Conservation (phyloP, 2,888 invertebrate species). For the Tipula lateralis region DNA sequence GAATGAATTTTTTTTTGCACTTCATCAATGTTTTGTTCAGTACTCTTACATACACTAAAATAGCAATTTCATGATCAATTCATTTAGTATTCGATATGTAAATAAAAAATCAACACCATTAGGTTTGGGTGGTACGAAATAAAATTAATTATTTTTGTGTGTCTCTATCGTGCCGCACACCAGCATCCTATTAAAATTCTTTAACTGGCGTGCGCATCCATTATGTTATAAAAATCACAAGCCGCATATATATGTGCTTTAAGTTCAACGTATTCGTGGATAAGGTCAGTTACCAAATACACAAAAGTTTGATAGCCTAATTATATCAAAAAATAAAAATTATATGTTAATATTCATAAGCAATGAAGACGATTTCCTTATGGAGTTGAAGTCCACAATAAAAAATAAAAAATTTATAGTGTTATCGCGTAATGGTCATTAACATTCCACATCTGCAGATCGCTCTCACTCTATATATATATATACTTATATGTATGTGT, state of each 20-base stretch:
- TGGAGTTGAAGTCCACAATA: background rate
- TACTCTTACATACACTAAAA: background rate
- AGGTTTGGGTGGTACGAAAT: background rate
- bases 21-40: background rate
- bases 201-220: background rate
- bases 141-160: background rate
- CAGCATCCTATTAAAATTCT: background rate
- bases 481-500: too few relatives aligned
- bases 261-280: background rate
- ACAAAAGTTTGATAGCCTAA: background rate
- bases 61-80: conserved; percentile 11
- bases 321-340: background rate
- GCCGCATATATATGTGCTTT: background rate
- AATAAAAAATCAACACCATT: conserved; percentile 5
- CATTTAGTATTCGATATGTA: background rate
- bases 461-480: background rate
- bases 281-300: background rate
- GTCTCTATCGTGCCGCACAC: background rate
- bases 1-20: background rate
- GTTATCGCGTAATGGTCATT: background rate
- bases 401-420: background rate
- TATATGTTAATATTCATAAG: background rate
- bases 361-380: background rate
- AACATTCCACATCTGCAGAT: background rate
- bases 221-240: background rate